A percentile compares a stretch with the other conserved stretches of the same genome.
phyloP scores from a whole-genome alignment of 2,797 vertebrate genomes.

The Dendrocincla fuliginosa region DNA sequence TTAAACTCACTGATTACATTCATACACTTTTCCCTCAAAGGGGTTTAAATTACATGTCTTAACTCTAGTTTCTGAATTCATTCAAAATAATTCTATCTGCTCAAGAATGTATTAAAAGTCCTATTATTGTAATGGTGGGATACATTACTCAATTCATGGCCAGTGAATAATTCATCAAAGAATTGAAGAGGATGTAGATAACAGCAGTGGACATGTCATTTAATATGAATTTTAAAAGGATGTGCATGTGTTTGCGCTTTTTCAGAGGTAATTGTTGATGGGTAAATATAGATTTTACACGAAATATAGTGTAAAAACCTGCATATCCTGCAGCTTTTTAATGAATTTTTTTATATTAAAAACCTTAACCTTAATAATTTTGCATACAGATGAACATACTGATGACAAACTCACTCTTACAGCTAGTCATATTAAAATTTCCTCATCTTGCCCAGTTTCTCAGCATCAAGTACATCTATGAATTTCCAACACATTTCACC shows the following conservation, averaged over 20 bases:
- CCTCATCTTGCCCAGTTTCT: neutral
- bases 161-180: neutral
- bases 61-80: neutral
- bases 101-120: neutral
- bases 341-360: neutral
- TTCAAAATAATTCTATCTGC: neutral
- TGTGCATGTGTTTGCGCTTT: neutral
- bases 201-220: neutral
- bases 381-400: neutral
- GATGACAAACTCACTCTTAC: neutral
- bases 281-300: neutral
- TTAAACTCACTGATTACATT: constrained; percentile 16
- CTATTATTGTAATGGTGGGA: neutral
- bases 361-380: neutral
- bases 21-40: neutral
- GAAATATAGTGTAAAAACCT: neutral
- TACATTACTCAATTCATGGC: neutral
- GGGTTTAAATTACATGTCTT: neutral
- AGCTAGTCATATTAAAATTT: neutral
- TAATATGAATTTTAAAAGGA: neutral
- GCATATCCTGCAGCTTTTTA: neutral
- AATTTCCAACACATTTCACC: neutral
- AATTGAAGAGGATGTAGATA: neutral
- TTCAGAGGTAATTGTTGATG: neutral
- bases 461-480: neutral